A percentile compares a stretch with the other conserved stretches of the same genome.
Conservation (phyloP, 1,140 invertebrate genomes). For the Tetramorium alpestre region DNA sequence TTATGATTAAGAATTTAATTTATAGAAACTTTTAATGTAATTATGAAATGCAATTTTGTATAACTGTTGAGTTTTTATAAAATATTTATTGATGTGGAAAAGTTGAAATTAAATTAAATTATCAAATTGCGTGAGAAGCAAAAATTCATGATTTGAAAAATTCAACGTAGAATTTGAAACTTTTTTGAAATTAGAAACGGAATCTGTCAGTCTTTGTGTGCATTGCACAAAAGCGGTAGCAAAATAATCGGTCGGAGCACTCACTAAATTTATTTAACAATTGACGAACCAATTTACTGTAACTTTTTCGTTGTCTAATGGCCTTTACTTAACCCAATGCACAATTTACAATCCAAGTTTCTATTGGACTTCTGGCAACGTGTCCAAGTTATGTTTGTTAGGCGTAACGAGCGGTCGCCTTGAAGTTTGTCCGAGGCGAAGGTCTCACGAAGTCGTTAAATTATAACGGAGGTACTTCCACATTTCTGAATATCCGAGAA, state of each 20-base stretch:
- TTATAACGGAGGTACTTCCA: conserved; percentile 47
- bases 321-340: conserved; percentile 29
- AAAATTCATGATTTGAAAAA: conserved; percentile 24
- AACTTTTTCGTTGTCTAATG: conserved; percentile 39
- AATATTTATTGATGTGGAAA: neutral
- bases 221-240: neutral
- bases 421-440: conserved; percentile 53
- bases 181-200: neutral
- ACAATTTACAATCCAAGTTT: conserved; percentile 57
- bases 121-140: neutral
- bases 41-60: neutral
- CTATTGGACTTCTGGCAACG: conserved; percentile 42
- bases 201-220: conserved; percentile 5
- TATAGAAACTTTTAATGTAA: neutral
- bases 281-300: conserved; percentile 33
- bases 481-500: conserved; percentile 36
- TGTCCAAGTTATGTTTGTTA: conserved; percentile 50
- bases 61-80: neutral
- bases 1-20: neutral
- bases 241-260: neutral
- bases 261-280: conserved; percentile 40
- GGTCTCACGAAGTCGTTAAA: conserved; percentile 51
- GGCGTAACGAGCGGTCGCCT: conserved; percentile 44
- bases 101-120: neutral
- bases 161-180: neutral